Percentiles rank a stretch among this genome's conserved stretches.
phyloP scores from a whole-genome alignment of 2,113 vertebrate genomes.

The Serilophus lunatus region DNA sequence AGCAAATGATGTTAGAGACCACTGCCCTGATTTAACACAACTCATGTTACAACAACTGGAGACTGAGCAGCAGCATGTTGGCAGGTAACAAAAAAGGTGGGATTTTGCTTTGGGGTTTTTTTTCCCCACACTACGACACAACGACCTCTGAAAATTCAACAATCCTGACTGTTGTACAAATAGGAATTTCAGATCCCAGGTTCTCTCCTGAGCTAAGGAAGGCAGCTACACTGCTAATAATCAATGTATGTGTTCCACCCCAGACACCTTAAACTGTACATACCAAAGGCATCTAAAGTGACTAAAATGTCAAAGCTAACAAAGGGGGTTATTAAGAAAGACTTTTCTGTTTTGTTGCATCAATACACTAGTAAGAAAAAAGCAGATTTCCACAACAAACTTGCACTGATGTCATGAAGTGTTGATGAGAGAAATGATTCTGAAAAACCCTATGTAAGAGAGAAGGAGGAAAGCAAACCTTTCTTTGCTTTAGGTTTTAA shows the following conservation, averaged over 20 bases:
- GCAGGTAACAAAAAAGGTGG: neutral
- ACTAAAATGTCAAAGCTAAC: neutral
- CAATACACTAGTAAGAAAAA: neutral
- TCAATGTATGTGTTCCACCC: accelerated
- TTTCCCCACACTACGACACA: neutral
- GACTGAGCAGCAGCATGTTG: neutral
- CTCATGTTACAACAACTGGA: neutral
- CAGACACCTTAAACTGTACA: neutral
- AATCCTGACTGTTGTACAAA: neutral
- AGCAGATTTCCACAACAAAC: neutral
- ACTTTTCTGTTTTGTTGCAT: neutral
- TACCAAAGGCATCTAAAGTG: neutral
- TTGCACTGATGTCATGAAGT: neutral
- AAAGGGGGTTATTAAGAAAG: neutral
- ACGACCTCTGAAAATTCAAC: neutral
- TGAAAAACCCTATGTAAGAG: neutral
- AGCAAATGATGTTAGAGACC: neutral
- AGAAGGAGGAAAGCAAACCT: neutral
- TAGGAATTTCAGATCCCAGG: neutral
- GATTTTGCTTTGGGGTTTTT: neutral
- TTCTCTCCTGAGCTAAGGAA: neutral
- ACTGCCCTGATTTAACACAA: neutral
- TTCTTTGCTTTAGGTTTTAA: neutral
- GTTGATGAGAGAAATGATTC: neutral
- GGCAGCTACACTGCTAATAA: neutral